Evolutionary conservation across 2,113 vertebrate species (phyloP).

Genomic region (Chitala chitala): DNA sequence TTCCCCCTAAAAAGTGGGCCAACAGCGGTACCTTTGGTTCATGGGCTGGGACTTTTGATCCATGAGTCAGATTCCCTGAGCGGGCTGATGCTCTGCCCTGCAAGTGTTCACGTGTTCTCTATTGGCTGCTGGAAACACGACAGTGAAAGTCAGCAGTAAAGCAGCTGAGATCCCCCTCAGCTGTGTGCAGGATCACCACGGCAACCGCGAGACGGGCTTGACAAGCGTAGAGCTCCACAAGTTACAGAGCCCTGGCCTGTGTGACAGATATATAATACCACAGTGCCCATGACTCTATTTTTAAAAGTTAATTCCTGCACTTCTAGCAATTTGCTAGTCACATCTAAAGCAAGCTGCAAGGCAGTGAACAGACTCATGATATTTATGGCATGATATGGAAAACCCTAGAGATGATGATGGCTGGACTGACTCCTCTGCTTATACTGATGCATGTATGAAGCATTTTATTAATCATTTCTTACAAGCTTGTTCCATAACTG

Average conservation of each 20-base stretch:
- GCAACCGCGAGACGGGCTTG: constrained; percentile 49
- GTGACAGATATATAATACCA: constrained; percentile 60
- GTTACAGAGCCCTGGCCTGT: constrained; percentile 64
- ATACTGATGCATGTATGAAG: background rate
- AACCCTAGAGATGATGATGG: constrained; percentile 1
- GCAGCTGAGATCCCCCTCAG: constrained; percentile 12
- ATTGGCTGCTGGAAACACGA: constrained; percentile 39
- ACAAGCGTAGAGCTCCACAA: constrained; percentile 66
- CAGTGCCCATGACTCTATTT: constrained; percentile 61
- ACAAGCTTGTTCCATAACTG: background rate
- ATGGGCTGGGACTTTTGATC: constrained; percentile 60
- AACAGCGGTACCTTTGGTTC: constrained; percentile 52
- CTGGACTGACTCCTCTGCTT: background rate
- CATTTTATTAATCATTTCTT: background rate
- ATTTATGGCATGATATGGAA: constrained; percentile 7
- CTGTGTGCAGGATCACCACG: constrained; percentile 41
- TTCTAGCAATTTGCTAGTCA: constrained; percentile 39
- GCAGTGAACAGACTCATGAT: background rate
- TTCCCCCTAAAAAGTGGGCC: constrained; percentile 56
- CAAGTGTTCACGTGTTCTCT: constrained; percentile 31
- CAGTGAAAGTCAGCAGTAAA: constrained; percentile 30
- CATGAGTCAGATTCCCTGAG: constrained; percentile 50
- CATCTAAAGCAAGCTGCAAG: constrained; percentile 28
- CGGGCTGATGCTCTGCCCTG: constrained; percentile 40
- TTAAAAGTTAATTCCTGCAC: constrained; percentile 48